Conservation (phyloP, 2,888 invertebrate species). For the Leptopterna dolabrata region DNA sequence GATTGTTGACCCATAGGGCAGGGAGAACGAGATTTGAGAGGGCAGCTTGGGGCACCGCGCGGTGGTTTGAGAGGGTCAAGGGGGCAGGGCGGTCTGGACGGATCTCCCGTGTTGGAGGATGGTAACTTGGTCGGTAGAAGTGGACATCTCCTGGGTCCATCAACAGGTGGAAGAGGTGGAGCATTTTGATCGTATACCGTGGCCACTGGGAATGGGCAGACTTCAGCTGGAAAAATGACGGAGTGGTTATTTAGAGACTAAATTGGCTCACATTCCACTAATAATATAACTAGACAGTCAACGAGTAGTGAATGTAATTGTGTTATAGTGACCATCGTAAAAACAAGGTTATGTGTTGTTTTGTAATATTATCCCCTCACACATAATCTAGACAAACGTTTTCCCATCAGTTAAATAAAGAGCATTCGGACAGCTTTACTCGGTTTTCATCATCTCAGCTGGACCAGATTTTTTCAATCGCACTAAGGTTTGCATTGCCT, state of each 20-base stretch:
- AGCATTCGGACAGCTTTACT: no score
- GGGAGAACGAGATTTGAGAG: not conserved
- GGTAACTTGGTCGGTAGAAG: not conserved
- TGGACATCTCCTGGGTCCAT: conserved; percentile 1
- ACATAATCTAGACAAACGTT: no score
- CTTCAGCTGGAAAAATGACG: conserved; percentile 6
- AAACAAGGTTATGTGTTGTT: not conserved
- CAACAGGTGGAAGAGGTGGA: not conserved
- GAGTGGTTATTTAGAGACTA: no score
- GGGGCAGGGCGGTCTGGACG: not conserved
- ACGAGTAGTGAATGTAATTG: not conserved
- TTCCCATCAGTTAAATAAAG: no score
- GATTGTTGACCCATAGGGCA: not conserved
- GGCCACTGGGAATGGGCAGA: conserved; percentile 33
- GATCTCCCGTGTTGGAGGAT: not conserved
- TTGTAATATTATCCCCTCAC: no score
- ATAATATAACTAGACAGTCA: not conserved
- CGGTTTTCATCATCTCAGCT: no score
- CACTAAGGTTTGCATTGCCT: no score
- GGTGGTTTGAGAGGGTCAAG: not conserved
- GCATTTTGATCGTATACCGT: conserved; percentile 17
- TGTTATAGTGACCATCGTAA: not conserved
- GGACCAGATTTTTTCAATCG: no score
- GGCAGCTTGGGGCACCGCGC: not conserved
- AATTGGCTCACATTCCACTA: no score